phyloP scores from a whole-genome alignment of 1,140 invertebrate genomes.

The Bombyx mori region ASM3026992v2 NC_085125.1:8157501-8158000 shows the following conservation, averaged over 20 bases:
- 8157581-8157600: too few relatives aligned
- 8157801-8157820: conserved; percentile 48
- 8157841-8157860: conserved; percentile 20
- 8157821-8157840: conserved; percentile 35
- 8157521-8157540: too few relatives aligned
- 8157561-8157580: too few relatives aligned
- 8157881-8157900: not conserved
- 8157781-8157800: conserved; percentile 34
- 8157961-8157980: not conserved
- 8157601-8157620: too few relatives aligned
- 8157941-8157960: conserved; percentile 1
- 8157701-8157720: conserved; percentile 32
- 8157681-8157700: conserved; percentile 36
- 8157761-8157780: conserved; percentile 14
- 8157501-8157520: too few relatives aligned
- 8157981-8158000: too few relatives aligned
- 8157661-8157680: conserved; percentile 22
- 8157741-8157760: conserved; percentile 25
- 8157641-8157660: not conserved
- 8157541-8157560: too few relatives aligned
- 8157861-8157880: conserved; percentile 9
- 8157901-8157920: too few relatives aligned
- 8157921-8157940: not conserved
- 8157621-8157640: too few relatives aligned
- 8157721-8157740: conserved; percentile 51